Evolutionary conservation across 2,113 vertebrate genomes (phyloP).

Genomic region (Dasyurus viverrinus): DNA sequence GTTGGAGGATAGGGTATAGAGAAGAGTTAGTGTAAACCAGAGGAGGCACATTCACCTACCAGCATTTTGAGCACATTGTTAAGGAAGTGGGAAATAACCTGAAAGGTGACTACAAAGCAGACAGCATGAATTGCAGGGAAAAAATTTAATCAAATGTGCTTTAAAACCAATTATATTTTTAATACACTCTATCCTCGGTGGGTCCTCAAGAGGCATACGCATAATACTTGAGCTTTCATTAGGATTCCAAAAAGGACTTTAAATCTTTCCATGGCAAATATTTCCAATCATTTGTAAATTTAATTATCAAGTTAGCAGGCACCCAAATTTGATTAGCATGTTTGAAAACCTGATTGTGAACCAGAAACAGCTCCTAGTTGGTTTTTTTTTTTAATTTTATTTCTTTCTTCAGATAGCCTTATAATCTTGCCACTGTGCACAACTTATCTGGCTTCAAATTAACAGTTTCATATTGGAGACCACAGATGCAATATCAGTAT

Average conservation of each 20-base stretch:
- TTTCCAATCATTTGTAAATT: conserved; percentile 81
- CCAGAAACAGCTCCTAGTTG: conserved; percentile 54
- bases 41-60: conserved; percentile 48
- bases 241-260: conserved; percentile 78
- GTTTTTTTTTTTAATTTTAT: not conserved
- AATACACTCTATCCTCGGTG: conserved; percentile 71
- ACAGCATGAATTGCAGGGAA: conserved; percentile 70
- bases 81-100: conserved; percentile 68
- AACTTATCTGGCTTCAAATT: conserved; percentile 55
- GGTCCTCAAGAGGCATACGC: conserved; percentile 72
- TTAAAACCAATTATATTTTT: conserved; percentile 83
- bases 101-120: conserved; percentile 74
- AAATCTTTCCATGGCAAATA: conserved; percentile 78
- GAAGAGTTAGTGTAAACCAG: conserved; percentile 23
- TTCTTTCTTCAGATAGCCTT: conserved; percentile 46
- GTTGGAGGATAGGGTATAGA: conserved; percentile 38
- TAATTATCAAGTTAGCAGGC: conserved; percentile 75
- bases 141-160: conserved; percentile 77
- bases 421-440: conserved; percentile 56
- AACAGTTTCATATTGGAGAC: conserved; percentile 64
- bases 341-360: conserved; percentile 69
- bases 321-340: conserved; percentile 55
- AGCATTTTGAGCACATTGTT: conserved; percentile 58
- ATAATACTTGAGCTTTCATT: conserved; percentile 67
- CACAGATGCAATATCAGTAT: conserved; percentile 69